These are phyloP conservation scores for Diceros bicornis DNA, from an alignment of 2,797 vertebrate species.

Conservation along the genomic window DNA sequence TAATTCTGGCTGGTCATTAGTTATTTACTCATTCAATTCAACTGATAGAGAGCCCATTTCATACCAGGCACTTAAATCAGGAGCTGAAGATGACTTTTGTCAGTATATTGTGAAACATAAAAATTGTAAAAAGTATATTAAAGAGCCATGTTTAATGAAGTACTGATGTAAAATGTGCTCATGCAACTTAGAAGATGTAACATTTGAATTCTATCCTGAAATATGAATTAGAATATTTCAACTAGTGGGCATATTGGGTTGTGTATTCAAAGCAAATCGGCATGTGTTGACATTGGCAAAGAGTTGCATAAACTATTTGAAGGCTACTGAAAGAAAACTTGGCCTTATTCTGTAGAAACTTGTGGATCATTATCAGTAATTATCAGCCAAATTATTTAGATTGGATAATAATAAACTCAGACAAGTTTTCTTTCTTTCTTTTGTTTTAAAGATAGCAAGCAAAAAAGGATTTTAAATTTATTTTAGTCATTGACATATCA, in stretches of 20 bases:
- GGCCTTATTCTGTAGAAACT: not conserved
- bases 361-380: not conserved
- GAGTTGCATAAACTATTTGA: not conserved
- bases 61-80: not conserved
- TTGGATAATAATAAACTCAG: not conserved
- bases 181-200: not conserved
- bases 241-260: not conserved
- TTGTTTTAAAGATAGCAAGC: not conserved
- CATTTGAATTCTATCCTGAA: not conserved
- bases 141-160: not conserved
- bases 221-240: not conserved
- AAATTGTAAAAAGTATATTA: not conserved
- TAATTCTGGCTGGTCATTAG: not conserved
- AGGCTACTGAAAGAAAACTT: not conserved
- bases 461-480: not conserved
- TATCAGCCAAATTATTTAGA: not conserved
- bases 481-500: not conserved
- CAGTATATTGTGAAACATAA: not conserved
- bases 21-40: not conserved
- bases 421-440: not conserved
- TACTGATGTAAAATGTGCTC: not conserved
- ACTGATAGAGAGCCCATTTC: not conserved
- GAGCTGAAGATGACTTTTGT: not conserved
- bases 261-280: not conserved
- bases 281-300: not conserved